Percentiles rank a stretch among this genome's conserved stretches.
Conservation (phyloP, 2,888 invertebrate species). For the Drosophila putrida region DNA sequence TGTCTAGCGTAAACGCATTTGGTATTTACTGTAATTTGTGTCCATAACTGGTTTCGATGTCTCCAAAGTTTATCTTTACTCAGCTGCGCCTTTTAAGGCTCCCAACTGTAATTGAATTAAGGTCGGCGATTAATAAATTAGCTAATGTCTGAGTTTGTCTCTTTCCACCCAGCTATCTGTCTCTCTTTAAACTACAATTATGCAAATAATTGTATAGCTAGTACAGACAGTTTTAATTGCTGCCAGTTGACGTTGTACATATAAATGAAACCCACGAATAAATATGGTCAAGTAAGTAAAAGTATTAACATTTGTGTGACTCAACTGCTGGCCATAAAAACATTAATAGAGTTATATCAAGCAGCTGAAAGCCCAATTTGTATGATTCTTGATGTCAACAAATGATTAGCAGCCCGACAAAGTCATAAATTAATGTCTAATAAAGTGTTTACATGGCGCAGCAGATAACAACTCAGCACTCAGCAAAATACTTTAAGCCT, state of each 20-base stretch:
- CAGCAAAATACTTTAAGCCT: conserved; percentile 7
- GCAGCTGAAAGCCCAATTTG: conserved; percentile 21
- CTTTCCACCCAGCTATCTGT: conserved; percentile 20
- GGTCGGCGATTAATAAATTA: conserved; percentile 49
- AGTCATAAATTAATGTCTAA: conserved; percentile 53
- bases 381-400: conserved; percentile 22
- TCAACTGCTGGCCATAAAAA: conserved; percentile 5
- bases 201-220: conserved; percentile 42
- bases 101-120: conserved; percentile 57
- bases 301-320: conserved; percentile 19
- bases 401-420: conserved; percentile 8
- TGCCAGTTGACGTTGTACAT: conserved; percentile 28
- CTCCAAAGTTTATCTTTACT: conserved; percentile 30
- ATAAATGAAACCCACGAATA: conserved; percentile 25
- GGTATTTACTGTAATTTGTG: conserved; percentile 50
- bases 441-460: conserved; percentile 47
- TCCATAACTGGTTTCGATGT: conserved; percentile 48
- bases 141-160: conserved; percentile 7
- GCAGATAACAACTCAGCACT: conserved; percentile 27
- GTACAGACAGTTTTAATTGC: conserved; percentile 32
- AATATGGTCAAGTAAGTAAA: conserved; percentile 45
- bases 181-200: conserved; percentile 49
- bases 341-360: conserved; percentile 33
- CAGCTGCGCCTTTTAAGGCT: conserved; percentile 46
- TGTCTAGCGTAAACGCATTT: conserved; percentile 42